Conservation (phyloP, 1,140 invertebrate genomes). For the Drosophila tristis region DNA sequence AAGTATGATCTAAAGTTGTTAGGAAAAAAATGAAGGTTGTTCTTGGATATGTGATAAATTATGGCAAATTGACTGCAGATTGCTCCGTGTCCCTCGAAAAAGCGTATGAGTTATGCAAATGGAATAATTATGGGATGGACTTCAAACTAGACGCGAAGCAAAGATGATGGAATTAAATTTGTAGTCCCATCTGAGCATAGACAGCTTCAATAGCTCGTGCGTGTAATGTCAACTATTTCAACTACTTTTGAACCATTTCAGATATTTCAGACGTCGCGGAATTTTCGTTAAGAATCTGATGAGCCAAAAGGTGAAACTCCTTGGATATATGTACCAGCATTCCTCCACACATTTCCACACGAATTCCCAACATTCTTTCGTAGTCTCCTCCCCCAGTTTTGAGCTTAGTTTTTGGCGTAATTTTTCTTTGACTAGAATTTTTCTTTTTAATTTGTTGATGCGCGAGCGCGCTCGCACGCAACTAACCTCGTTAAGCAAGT, state of each 20-base stretch:
- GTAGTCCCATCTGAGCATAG: too few species aligned
- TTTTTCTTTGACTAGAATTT: conserved; percentile 33
- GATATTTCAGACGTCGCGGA: too few species aligned
- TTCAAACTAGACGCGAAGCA: background rate
- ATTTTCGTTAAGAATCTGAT: too few species aligned
- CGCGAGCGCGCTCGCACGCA: conserved; percentile 43
- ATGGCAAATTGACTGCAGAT: conserved; percentile 51
- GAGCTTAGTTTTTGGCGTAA: conserved; percentile 4
- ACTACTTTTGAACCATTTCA: too few species aligned
- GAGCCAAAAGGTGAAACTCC: too few species aligned
- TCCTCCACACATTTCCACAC: too few species aligned
- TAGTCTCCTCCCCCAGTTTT: too few species aligned
- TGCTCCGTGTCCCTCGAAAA: conserved; percentile 35
- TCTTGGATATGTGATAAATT: conserved; percentile 57
- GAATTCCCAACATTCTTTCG: too few species aligned
- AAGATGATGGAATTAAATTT: background rate
- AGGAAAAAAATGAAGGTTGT: conserved; percentile 19
- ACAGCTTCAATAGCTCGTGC: too few species aligned
- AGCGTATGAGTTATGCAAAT: conserved; percentile 39
- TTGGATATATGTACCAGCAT: too few species aligned
- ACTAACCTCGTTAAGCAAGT: conserved; percentile 59
- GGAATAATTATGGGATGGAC: background rate
- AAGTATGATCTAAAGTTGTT: conserved; percentile 48
- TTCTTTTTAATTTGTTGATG: conserved; percentile 68
- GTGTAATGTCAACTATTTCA: too few species aligned